Conservation (phyloP, 2,797 vertebrate genomes). For the Sebastes diaconus region DNA sequence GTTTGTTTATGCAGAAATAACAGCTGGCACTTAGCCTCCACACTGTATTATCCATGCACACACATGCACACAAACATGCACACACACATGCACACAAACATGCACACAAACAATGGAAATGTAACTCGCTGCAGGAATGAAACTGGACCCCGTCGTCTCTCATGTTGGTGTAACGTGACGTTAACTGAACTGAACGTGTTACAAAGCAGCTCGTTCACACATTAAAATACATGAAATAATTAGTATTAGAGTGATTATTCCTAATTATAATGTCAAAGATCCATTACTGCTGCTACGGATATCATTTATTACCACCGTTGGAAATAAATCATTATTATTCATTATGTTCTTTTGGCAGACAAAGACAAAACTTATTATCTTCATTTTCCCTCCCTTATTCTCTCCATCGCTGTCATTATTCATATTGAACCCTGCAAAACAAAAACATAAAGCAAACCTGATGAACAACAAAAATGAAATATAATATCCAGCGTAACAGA, state of each 20-base stretch:
- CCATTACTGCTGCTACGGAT: neutral
- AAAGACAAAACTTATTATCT: neutral
- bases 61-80: neutral
- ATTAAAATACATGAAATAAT: neutral
- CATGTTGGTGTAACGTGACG: slow-evolving; percentile 19
- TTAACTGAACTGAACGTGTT: neutral
- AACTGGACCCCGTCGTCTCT: slow-evolving; percentile 33
- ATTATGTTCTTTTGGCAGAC: neutral
- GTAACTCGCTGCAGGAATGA: slow-evolving; percentile 31
- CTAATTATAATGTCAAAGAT: neutral
- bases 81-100: neutral
- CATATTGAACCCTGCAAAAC: neutral
- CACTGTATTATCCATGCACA: neutral
- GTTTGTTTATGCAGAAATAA: slow-evolving; percentile 45
- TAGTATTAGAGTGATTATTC: neutral
- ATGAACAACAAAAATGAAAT: neutral
- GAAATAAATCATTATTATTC: neutral
- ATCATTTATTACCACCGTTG: neutral
- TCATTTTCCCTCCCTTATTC: neutral
- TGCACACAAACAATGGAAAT: slow-evolving; percentile 7
- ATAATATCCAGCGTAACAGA: neutral
- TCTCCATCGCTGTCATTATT: neutral
- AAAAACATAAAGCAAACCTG: neutral
- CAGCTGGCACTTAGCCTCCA: slow-evolving; percentile 5
- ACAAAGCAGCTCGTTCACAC: neutral